Evolutionary conservation across 2,113 vertebrate species (phyloP).

Genomic region (Psephotus haematonotus): DNA sequence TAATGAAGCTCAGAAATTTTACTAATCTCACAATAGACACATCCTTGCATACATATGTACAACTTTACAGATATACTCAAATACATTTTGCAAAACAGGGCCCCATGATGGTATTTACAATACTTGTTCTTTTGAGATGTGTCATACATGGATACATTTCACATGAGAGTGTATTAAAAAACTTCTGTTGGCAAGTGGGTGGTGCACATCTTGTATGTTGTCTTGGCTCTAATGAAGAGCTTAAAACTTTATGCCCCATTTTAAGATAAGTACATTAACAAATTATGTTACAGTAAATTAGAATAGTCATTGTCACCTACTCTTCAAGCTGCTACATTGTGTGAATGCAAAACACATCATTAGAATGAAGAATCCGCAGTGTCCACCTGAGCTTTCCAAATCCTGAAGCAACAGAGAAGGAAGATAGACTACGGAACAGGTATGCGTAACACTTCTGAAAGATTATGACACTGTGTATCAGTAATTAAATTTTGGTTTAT

Average conservation of each 20-base stretch:
- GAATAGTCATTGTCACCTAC: background rate
- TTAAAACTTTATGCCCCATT: background rate
- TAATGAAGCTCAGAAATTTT: background rate
- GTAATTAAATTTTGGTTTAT: background rate
- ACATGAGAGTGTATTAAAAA: background rate
- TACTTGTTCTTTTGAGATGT: background rate
- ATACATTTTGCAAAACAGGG: background rate
- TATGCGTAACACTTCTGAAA: background rate
- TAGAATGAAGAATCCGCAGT: background rate
- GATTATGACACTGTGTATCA: background rate
- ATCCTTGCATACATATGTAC: background rate
- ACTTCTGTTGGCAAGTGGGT: accelerated
- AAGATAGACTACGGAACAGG: background rate
- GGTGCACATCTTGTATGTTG: background rate
- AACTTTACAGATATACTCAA: background rate
- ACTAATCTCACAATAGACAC: background rate
- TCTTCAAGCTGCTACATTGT: background rate
- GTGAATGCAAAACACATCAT: background rate
- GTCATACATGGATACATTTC: background rate
- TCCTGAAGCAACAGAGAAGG: background rate
- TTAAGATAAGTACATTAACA: background rate
- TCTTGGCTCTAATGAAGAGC: background rate
- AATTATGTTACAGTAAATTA: background rate
- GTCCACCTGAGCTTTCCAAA: background rate
- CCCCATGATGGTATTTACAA: background rate